Percentiles rank a stretch among this genome's conserved stretches.
Evolutionary conservation across 2,797 vertebrate species (phyloP).

Genomic region (Acanthiza pusilla): DNA sequence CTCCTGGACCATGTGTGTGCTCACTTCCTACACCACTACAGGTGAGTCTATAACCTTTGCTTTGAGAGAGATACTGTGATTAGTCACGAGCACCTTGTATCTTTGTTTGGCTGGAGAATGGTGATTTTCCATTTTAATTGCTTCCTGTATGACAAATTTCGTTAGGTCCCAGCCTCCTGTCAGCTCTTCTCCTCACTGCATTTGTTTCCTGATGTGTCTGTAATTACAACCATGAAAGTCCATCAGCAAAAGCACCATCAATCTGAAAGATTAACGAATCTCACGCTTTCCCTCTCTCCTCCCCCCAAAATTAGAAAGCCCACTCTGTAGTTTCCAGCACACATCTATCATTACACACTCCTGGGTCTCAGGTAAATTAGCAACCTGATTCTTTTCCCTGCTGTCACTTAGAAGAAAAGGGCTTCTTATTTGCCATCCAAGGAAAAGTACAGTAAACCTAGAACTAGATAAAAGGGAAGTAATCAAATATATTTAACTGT

Average conservation of each 20-base stretch:
- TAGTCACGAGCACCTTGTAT: fast-evolving
- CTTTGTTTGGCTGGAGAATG: not conserved
- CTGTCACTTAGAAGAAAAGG: conserved; percentile 71
- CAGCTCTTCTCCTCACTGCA: not conserved
- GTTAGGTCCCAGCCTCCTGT: not conserved
- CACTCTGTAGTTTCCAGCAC: conserved; percentile 49
- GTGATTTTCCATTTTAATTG: not conserved
- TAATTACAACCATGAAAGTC: conserved; percentile 42
- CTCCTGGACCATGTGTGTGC: not conserved
- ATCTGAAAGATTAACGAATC: conserved; percentile 41
- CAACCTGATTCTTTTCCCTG: conserved; percentile 67
- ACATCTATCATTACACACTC: conserved; percentile 61
- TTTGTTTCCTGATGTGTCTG: conserved; percentile 18
- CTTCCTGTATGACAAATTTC: not conserved
- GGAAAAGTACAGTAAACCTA: conserved; percentile 63
- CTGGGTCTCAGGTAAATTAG: conserved; percentile 65
- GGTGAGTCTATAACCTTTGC: not conserved
- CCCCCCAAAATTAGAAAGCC: conserved; percentile 34
- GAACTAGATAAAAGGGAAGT: conserved; percentile 59
- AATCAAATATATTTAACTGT: conserved; percentile 63
- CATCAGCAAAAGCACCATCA: not conserved
- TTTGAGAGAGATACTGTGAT: not conserved
- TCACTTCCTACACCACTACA: not conserved
- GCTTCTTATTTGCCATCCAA: conserved; percentile 65
- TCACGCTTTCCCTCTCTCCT: conserved; percentile 33